Evolutionary conservation across 2,113 vertebrate species (phyloP), one percentile per base, ranked within the genome.

Genomic region (Cranoglanis bouderius): DNA sequence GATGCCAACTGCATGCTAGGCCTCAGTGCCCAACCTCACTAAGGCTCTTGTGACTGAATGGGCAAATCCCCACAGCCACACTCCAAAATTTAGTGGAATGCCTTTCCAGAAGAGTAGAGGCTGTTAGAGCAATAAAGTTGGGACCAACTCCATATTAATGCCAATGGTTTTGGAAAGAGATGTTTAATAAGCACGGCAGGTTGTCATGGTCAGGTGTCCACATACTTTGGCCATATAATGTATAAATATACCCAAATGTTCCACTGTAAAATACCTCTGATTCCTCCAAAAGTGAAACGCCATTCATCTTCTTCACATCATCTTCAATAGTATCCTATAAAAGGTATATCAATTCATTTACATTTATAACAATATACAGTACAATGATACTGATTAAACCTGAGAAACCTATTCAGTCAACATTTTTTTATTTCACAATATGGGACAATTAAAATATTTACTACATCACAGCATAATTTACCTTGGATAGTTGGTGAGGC

Each of bases 301-400:
- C 82, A 29, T 35, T 57, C 29, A 40, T 43, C 14, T 40, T 84
- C n/a, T 74, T 86, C 53, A 75, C 65, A 53, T 32, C 77, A 19
- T 70, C 81, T 70, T 83, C 85, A 78, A 77, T 67, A 10, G 24
- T 0, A 35, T 78, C 53, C 89, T 90, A 16, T 29, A 87, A 67
- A 81, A 61, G 70, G 6, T 21, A 35, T 13, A 40, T 70, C 1
- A 14, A 49, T 84, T 49, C 2, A 63, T 82, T n/a, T 43, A 49
- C 24, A 43, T n/a, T 21, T 9, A 53, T 21, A 72, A 29, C 40
- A 29, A 35, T 46, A 16, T 80, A 51, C 26, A 80, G 13, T 29
- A 46, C 4, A 14, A 12, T 75, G 7, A 38, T 24, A 21, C 35
- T 74, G 35, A 74, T 0, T 38, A 19, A 74, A 38, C 32, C 67